A percentile compares a stretch with the other conserved stretches of the same genome.
These are phyloP conservation scores for Brachionus plicatilis DNA, from an alignment of 1,140 invertebrate genomes.

Conservation along the genomic window DNA sequence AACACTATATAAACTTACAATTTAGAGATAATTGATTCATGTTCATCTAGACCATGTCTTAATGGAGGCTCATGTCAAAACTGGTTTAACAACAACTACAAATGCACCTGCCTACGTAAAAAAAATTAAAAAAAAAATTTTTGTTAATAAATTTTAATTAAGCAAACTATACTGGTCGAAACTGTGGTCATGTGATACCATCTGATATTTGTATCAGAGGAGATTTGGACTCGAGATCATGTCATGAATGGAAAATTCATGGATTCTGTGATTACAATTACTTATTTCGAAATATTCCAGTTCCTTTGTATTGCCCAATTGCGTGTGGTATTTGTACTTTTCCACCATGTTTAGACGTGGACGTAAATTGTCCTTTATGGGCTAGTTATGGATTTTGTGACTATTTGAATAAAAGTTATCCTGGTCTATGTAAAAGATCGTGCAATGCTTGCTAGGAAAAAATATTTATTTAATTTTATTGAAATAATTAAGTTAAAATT, in stretches of 20 bases:
- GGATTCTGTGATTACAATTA: conserved; percentile 22
- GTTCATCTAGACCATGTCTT: conserved; percentile 20
- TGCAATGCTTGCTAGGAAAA: conserved; percentile 13
- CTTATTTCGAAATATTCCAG: background rate
- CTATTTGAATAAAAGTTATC: background rate
- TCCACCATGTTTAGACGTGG: background rate
- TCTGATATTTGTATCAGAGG: conserved; percentile 14
- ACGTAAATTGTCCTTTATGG: conserved; percentile 2
- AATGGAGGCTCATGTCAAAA: conserved; percentile 31
- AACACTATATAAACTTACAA: background rate
- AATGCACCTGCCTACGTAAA: background rate
- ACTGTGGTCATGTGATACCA: conserved; percentile 2
- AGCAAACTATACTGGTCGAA: background rate
- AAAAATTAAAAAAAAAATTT: background rate
- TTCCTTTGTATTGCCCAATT: conserved; percentile 5
- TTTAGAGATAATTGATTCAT: conserved; percentile 2
- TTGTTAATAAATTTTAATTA: background rate
- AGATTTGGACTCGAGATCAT: background rate
- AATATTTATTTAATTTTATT: background rate
- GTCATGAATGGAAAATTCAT: background rate
- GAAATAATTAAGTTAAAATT: background rate
- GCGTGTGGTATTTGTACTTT: conserved; percentile 4
- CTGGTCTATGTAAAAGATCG: conserved; percentile 3
- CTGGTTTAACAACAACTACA: background rate
- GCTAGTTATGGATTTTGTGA: background rate